A percentile compares a stretch with the other conserved stretches of the same genome.
Conservation (phyloP, 2,797 vertebrate species). For the Silurus aristotelis region DNA sequence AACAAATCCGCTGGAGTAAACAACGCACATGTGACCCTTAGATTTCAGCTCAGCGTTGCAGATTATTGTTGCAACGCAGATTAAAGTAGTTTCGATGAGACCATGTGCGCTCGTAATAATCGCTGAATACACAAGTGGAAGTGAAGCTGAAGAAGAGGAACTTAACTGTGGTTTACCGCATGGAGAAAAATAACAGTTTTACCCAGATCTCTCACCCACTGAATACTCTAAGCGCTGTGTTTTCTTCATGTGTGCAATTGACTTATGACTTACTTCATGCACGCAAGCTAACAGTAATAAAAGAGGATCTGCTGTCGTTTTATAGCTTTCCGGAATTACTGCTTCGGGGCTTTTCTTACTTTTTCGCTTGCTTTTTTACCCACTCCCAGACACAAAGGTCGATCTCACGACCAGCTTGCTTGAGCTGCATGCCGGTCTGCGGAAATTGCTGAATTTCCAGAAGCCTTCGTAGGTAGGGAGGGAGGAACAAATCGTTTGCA, state of each 20-base stretch:
- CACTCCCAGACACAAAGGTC: neutral
- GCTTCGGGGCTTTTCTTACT: neutral
- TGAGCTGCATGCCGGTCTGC: neutral
- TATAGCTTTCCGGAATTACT: neutral
- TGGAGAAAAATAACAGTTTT: conserved; percentile 20
- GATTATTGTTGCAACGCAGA: neutral
- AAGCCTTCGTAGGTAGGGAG: neutral
- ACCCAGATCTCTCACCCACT: neutral
- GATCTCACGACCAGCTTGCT: neutral
- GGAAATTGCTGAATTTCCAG: no score
- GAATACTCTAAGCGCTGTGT: neutral
- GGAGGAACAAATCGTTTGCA: neutral
- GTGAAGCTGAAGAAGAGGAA: conserved; percentile 6
- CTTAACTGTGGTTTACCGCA: conserved; percentile 28
- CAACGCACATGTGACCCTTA: neutral
- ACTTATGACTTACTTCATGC: conserved; percentile 16
- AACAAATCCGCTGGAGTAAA: no score
- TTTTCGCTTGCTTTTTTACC: neutral
- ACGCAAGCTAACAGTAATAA: neutral
- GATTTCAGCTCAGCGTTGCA: neutral
- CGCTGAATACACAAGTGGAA: neutral
- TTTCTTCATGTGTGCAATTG: neutral
- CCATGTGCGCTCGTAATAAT: neutral
- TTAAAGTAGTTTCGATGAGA: conserved; percentile 5
- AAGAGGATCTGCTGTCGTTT: neutral